Evolutionary conservation across 2,113 vertebrate genomes (phyloP).

Genomic region (Apaloderma vittatum): DNA sequence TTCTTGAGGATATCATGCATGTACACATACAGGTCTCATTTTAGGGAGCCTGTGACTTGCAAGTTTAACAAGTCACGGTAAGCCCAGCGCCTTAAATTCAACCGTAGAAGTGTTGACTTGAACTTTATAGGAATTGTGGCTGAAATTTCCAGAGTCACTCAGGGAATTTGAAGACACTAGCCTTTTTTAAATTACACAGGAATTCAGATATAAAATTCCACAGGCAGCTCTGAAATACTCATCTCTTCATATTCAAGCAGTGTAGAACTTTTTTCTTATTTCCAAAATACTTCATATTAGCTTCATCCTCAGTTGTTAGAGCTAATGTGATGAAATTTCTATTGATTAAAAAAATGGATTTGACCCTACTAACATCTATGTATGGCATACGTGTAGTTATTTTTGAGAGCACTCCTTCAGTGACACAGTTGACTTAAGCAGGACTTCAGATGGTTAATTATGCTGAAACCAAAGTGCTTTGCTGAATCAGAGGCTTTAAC

Average conservation of each 20-base stretch:
- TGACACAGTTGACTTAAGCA: neutral
- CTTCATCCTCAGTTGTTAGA: neutral
- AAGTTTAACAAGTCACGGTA: conserved; percentile 1
- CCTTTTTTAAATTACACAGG: neutral
- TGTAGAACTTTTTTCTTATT: neutral
- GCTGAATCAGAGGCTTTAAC: neutral
- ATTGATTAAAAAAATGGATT: neutral
- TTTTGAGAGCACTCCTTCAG: neutral
- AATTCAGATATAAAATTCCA: neutral
- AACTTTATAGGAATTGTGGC: conserved; percentile 25
- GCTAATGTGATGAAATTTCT: neutral
- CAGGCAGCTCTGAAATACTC: neutral
- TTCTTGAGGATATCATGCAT: neutral
- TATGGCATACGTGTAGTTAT: neutral
- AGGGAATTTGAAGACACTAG: neutral
- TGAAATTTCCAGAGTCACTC: neutral
- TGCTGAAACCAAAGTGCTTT: neutral
- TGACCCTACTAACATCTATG: neutral
- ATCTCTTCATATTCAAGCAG: neutral
- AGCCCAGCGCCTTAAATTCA: neutral
- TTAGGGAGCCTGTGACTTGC: neutral
- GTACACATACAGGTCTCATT: neutral
- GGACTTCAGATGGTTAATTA: conserved; percentile 9
- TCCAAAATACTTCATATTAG: neutral
- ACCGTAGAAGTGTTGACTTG: neutral